Percentiles rank a stretch among this genome's conserved stretches.
These are phyloP conservation scores for Pomacea maculata DNA, from an alignment of 1,140 invertebrate genomes.

Conservation along the genomic window DNA sequence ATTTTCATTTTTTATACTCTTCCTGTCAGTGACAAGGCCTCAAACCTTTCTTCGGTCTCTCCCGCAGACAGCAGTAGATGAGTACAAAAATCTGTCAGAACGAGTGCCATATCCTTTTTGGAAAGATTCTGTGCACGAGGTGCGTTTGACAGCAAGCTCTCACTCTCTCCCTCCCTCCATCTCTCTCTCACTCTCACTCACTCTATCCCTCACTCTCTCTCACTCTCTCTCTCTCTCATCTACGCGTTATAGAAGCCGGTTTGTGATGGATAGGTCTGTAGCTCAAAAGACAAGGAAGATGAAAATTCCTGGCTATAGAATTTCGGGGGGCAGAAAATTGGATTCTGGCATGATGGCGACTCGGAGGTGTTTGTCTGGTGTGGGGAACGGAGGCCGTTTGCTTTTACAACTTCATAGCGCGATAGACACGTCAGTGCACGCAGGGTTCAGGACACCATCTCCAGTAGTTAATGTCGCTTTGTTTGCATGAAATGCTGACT, in stretches of 20 bases:
- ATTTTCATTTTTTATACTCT: too few species aligned
- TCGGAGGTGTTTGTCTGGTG: slow-evolving; percentile 4
- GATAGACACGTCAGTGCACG: slow-evolving; percentile 1
- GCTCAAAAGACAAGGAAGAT: slow-evolving; percentile 21
- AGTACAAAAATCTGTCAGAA: too few species aligned
- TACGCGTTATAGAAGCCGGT: too few species aligned
- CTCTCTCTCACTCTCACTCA: not conserved
- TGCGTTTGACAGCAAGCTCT: too few species aligned
- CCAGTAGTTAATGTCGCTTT: too few species aligned
- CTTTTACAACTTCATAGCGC: slow-evolving; percentile 18
- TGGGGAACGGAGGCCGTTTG: not conserved
- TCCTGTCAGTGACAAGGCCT: too few species aligned
- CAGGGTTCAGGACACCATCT: not conserved
- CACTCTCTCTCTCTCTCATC: not conserved
- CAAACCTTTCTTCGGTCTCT: too few species aligned
- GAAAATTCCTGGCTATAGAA: slow-evolving; percentile 22
- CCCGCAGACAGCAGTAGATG: too few species aligned
- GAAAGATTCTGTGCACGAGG: too few species aligned
- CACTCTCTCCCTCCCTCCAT: not conserved
- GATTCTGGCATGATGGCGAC: slow-evolving; percentile 11
- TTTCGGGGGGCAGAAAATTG: slow-evolving; percentile 25
- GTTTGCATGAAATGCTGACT: too few species aligned
- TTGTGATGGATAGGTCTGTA: slow-evolving; percentile 23
- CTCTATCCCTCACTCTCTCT: not conserved
- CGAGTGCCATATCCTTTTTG: too few species aligned